Evolutionary conservation across 2,113 vertebrate species (phyloP).

Genomic region (Cinclus mexicanus): DNA sequence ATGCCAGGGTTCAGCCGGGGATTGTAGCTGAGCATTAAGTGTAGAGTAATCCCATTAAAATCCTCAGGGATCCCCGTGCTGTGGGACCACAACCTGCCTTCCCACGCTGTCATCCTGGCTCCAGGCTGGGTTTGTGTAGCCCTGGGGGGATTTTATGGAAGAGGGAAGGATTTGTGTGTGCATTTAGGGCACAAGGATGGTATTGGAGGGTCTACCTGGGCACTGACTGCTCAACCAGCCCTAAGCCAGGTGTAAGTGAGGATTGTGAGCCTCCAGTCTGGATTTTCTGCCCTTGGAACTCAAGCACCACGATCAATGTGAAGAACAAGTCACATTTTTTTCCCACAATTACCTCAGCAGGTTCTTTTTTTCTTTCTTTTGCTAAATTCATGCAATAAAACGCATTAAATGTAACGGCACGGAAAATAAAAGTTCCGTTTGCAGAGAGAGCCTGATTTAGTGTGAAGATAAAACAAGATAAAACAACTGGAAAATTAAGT

Average conservation of each 20-base stretch:
- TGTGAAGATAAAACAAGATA: constrained; percentile 36
- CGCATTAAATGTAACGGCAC: constrained; percentile 37
- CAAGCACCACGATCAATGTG: background rate
- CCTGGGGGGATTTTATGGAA: background rate
- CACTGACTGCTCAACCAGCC: background rate
- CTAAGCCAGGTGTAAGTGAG: background rate
- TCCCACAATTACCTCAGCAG: background rate
- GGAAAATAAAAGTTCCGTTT: constrained; percentile 47
- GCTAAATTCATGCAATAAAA: constrained; percentile 46
- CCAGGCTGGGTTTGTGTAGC: background rate
- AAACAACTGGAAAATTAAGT: constrained; percentile 36
- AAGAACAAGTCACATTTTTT: background rate
- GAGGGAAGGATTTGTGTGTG: background rate
- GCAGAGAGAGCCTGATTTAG: constrained; percentile 11
- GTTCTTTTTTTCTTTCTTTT: background rate
- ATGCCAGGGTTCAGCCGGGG: background rate
- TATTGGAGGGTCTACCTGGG: background rate
- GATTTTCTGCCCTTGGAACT: background rate
- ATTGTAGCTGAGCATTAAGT: background rate
- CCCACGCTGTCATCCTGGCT: fast-evolving
- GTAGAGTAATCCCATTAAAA: background rate
- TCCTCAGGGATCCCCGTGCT: background rate
- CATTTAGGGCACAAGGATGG: fast-evolving
- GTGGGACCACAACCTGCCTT: background rate
- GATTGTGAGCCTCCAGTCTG: background rate